Evolutionary conservation across 2,888 invertebrate genomes (phyloP).

Genomic region (Muscina levida): DNA sequence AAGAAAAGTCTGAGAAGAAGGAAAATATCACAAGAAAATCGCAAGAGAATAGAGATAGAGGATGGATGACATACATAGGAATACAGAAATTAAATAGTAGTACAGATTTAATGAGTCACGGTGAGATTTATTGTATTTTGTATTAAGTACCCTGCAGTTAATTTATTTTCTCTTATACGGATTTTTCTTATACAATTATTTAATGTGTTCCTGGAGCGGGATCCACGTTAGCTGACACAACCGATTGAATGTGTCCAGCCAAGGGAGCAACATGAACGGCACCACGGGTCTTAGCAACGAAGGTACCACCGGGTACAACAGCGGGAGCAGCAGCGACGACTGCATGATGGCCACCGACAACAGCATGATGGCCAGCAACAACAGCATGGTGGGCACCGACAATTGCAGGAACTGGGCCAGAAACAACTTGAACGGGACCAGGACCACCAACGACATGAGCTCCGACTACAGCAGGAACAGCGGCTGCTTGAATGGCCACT

Average conservation of each 20-base stretch:
- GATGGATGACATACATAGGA: too few species aligned
- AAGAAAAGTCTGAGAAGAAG: too few species aligned
- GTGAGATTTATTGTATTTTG: too few species aligned
- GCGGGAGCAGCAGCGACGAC: conserved; percentile 56
- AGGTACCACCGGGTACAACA: conserved; percentile 74
- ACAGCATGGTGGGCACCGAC: conserved; percentile 47
- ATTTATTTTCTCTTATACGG: too few species aligned
- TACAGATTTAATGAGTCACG: too few species aligned
- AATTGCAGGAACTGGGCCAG: background rate
- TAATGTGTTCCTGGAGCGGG: conserved; percentile 82
- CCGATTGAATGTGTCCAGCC: conserved; percentile 81
- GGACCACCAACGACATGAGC: conserved; percentile 62
- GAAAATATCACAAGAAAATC: too few species aligned
- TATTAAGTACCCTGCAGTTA: too few species aligned
- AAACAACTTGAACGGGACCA: conserved; percentile 24
- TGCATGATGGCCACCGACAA: conserved; percentile 49
- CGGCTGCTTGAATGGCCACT: conserved; percentile 78
- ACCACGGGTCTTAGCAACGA: conserved; percentile 82
- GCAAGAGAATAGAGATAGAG: too few species aligned
- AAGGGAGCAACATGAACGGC: conserved; percentile 82
- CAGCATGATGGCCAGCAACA: conserved; percentile 40
- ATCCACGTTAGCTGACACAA: conserved; percentile 81
- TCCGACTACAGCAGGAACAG: conserved; percentile 77
- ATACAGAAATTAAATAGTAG: too few species aligned
- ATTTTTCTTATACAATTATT: too few species aligned